Base-by-base conservation (phyloP, 2,888 invertebrate genomes). In the Cerceris rybyensis region DNA sequence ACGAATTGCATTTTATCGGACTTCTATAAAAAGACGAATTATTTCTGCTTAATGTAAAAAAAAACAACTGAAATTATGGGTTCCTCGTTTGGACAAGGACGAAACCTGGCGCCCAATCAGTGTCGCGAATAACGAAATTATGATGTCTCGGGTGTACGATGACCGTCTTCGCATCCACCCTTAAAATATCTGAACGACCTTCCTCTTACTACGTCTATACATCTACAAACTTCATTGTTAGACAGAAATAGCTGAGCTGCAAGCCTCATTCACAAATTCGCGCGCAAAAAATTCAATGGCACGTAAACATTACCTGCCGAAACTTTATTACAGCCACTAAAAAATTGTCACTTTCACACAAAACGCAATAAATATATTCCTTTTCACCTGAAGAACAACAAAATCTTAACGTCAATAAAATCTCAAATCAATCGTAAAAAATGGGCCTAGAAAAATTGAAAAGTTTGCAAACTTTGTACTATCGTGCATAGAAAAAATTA, bases 71-170 rank as follows among this genome's bases (percentile, higher is more conserved):
- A 65, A 75, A 58, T 74, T 65, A 75, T 69, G 58, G 28, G 50
- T 6, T 11, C 43, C 28, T 28, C 14, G 64, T 61, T 54, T 50
- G 52, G 50, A 73, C 78, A 68, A 80, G 74, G 78, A 66, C 68
- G 57, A 7, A 28, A 57, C 9, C 63, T 78, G 86, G 80, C 83
- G 77, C 78, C 75, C 49, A 58, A 81, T 66, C 82, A 85, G 82
- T 83, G 79, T 68, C 82, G 58, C 57, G 65, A 41, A 54, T 60
- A 58, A 69, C 71, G 66, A 75, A 78, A 66, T 74, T 76, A 63
- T 42, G 55, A 77, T 42, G 54, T 72, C 66, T 58, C 41, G 17
- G 41, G 17, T 50, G 68, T 72, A 57, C 72, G 66, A 64, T 72
- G 74, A 81, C 61, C 70, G 59, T 28, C 55, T 69, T 60, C 67